Base-by-base conservation (phyloP, 2,797 vertebrate species). In the Hybognathus amarus region DNA sequence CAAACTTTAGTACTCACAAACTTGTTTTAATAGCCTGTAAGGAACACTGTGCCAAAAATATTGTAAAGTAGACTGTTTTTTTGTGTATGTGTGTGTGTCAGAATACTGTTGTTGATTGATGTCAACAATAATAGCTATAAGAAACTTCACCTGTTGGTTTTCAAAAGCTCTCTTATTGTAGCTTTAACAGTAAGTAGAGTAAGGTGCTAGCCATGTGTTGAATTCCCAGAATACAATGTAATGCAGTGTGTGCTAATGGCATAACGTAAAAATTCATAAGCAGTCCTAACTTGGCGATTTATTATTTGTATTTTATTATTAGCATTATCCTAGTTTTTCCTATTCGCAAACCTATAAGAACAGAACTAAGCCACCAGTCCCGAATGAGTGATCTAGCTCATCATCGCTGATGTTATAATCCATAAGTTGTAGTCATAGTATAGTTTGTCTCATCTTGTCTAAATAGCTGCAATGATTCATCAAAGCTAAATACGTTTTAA, bases 401-500 rank as follows among this genome's bases (percentile, higher is more conserved):
- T 68, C 77, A n/a, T 11, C 0, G 4, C 64, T 52, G 33, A 24
- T 77, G 56, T 74, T 56, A 38, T 56, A 56, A 75, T 24, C 2
- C 71, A n/a, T 56, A 80, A 42, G 42, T 71, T 40, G 20, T 45
- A 24, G 22, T 56, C 22, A 27, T n/a, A 33, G 22, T 40, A 24
- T 63, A 38, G 40, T 67, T 83, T 82, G 54, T 79, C 38, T 56
- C 15, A 7, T 38, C 59, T 54, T 20, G 76, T 78, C 61, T 77
- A 47, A 84, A 84, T 54, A 38, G 67, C 56, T 70, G 73, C 52
- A 66, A 76, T 56, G 61, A 71, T 61, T 83, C 68, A 84, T 84
- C 79, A 84, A 86, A 84, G 82, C 75, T 83, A 71, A 83, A 50
- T 63, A 71, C 40, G 15, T 50, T 77, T 78, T 71, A 83, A 78